Base-by-base conservation (phyloP, 2,113 vertebrate genomes). In the Oryzias woworae region DNA sequence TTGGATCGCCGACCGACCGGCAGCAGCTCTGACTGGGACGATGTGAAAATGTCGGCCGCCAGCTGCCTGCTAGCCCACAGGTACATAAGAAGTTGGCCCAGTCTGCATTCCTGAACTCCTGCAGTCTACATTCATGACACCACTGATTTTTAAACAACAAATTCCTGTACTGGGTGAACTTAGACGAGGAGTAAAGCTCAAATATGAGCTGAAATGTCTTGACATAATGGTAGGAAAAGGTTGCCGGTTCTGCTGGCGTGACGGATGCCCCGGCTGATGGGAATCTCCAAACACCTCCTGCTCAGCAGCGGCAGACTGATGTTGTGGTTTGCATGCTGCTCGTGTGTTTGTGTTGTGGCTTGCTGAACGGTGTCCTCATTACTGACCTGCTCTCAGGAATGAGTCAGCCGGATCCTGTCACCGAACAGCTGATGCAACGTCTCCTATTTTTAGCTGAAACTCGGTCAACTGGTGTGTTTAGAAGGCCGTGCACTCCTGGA, bases 371-470 rank as follows among this genome's bases (percentile, higher is more conserved):
- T 24, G 66, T 66, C n/a, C 47, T 77, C 28, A 31, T 71, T 64
- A 75, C 55, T 41, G 67, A 57, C 57, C 47, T 3, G 22, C 47
- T 60, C 36, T 36, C 36, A 12, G 54, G 44, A 74, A 28, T 63
- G 58, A 73, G 53, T 66, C 78, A 51, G 62, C 24, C 66, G 48
- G 57, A 31, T 46, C 26, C 14, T 44, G 47, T 42, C 14, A 52
- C 23, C 61, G 3, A 4, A 3, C 23, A 55, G 45, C 15, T 16
- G 44, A 14, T 17, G 14, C 14, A 36, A 12, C 36, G 36, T 10
- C 36, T 8, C 8, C 36, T 36, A 14, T 80, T 75, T 76, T 78
- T 75, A 73, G 56, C 55, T 3, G 36, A 62, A 64, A 48, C 22
- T 62, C 62, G 44, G 62, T 55, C 44, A 52, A 41, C 77, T 57